Conservation (phyloP, 2,888 invertebrate genomes). For the Dicyrtomina minuta region DNA sequence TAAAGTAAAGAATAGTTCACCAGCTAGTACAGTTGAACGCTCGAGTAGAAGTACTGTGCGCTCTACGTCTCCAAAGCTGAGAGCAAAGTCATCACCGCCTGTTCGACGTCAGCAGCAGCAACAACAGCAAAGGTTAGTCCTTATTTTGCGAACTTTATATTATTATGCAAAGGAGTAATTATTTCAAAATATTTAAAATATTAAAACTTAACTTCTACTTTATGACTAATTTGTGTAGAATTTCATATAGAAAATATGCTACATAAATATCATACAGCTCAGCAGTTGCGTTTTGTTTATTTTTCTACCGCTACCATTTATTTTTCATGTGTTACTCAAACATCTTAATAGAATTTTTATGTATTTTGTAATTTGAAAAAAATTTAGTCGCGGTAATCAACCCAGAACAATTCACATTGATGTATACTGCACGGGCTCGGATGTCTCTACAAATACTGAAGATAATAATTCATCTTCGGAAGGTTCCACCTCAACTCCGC, state of each 20-base stretch:
- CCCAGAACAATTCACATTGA: conserved; percentile 73
- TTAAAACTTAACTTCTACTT: too few species aligned
- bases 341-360: too few species aligned
- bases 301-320: too few species aligned
- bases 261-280: too few species aligned
- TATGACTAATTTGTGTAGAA: too few species aligned
- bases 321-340: too few species aligned
- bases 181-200: too few species aligned
- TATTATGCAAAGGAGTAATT: too few species aligned
- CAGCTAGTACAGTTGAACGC: conserved; percentile 8
- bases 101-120: conserved; percentile 8
- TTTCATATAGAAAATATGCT: too few species aligned
- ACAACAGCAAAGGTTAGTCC: conserved; percentile 12
- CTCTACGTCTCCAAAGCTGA: conserved; percentile 24
- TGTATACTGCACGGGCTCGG: conserved; percentile 72
- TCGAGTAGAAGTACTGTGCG: conserved; percentile 7
- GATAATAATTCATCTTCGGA: conserved; percentile 55
- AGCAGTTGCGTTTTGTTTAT: too few species aligned
- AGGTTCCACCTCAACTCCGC: conserved; percentile 63
- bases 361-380: too few species aligned
- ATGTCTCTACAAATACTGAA: conserved; percentile 54
- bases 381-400: conserved; percentile 46
- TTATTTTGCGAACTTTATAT: too few species aligned
- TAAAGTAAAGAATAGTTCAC: conserved; percentile 5
- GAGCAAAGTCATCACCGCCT: conserved; percentile 28